A percentile compares a stretch with the other conserved stretches of the same genome.
Evolutionary conservation across 2,113 vertebrate species (phyloP).

Genomic region (Cyprinodon brontotheroides): DNA sequence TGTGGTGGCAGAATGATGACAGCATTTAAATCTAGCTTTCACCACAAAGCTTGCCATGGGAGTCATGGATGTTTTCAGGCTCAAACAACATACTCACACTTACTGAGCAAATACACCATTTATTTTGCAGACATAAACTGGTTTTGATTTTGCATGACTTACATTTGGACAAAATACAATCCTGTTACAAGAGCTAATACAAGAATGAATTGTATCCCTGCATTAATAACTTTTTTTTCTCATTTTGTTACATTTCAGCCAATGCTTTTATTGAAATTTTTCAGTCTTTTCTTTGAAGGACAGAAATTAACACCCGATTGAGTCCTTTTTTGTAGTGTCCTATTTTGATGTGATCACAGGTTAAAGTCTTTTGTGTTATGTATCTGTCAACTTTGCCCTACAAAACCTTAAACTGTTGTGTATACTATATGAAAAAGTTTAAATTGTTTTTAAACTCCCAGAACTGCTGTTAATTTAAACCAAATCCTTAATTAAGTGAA

Average conservation of each 20-base stretch:
- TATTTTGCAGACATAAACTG: constrained; percentile 51
- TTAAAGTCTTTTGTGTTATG: no score
- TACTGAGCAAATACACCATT: constrained; percentile 34
- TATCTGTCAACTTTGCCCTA: background rate
- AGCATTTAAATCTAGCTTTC: constrained; percentile 8
- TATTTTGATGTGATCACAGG: background rate
- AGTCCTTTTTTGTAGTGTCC: constrained; percentile 9
- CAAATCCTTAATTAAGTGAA: no score
- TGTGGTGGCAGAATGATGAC: constrained; percentile 24
- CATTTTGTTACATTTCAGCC: no score
- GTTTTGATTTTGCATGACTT: constrained; percentile 42
- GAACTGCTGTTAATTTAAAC: no score
- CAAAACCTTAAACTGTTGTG: background rate
- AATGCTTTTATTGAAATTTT: background rate
- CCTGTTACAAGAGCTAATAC: background rate
- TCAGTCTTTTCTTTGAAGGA: background rate
- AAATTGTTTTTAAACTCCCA: no score
- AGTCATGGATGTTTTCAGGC: background rate
- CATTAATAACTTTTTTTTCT: no score
- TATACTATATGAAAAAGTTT: background rate
- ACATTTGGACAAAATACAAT: constrained; percentile 69
- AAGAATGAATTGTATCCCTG: no score
- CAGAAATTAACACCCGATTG: background rate
- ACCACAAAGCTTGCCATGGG: background rate
- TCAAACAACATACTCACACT: background rate